Conservation (phyloP, 1,140 invertebrate species). For the Spodoptera litura region DNA sequence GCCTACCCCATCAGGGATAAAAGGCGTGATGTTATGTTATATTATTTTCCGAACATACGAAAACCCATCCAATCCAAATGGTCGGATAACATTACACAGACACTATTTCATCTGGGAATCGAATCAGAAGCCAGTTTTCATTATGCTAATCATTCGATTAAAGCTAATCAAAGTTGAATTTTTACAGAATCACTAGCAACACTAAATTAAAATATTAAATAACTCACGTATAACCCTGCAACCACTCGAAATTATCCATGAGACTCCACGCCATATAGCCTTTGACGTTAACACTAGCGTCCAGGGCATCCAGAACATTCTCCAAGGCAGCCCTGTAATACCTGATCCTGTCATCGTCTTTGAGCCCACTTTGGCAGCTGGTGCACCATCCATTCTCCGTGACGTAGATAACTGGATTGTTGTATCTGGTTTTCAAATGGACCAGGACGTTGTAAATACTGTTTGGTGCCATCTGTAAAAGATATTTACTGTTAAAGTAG, state of each 20-base stretch:
- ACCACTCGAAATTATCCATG: constrained; percentile 81
- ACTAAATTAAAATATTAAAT: no score
- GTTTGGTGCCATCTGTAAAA: constrained; percentile 26
- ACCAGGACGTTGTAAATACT: constrained; percentile 53
- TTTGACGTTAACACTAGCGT: constrained; percentile 88
- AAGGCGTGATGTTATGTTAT: not conserved
- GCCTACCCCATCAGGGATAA: no score
- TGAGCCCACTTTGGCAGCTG: constrained; percentile 71
- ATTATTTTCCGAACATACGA: no score
- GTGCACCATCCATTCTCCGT: constrained; percentile 87
- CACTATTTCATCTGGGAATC: no score
- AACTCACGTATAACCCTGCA: constrained; percentile 86
- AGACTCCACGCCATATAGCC: constrained; percentile 75
- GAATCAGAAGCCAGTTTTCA: no score
- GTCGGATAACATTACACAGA: no score
- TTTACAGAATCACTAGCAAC: no score
- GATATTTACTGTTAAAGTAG: not conserved
- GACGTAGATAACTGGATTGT: constrained; percentile 84
- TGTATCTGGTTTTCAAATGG: constrained; percentile 85
- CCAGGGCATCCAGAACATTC: constrained; percentile 89
- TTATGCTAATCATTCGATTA: no score
- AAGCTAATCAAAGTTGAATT: no score
- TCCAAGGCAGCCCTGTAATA: constrained; percentile 72
- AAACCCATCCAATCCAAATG: no score
- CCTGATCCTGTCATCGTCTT: constrained; percentile 81